A percentile compares a stretch with the other conserved stretches of the same genome.
Conservation (phyloP, 2,113 vertebrate genomes). For the Otocyon megalotis region DNA sequence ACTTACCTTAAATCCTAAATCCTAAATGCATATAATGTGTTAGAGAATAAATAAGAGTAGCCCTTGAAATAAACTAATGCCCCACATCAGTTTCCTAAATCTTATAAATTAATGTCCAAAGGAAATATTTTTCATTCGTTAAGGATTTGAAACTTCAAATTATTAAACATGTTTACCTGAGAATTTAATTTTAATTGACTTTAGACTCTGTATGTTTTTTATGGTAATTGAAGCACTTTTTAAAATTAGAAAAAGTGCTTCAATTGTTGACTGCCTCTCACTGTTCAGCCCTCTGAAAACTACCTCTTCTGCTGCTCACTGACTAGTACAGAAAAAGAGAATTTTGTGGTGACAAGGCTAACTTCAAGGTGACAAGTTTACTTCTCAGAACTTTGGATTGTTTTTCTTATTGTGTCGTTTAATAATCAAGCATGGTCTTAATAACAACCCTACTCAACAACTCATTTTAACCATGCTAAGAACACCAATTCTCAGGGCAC, state of each 20-base stretch:
- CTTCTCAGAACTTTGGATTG: neutral
- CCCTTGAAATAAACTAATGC: neutral
- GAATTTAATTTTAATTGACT: conserved; percentile 1
- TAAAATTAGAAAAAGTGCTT: neutral
- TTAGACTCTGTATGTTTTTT: neutral
- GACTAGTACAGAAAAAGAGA: neutral
- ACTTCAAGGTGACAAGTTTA: neutral
- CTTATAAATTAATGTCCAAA: neutral
- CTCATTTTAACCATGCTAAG: neutral
- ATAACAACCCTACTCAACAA: neutral
- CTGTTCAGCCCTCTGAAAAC: neutral
- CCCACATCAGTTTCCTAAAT: neutral
- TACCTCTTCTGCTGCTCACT: neutral
- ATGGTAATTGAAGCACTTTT: conserved; percentile 17
- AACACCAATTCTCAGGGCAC: neutral
- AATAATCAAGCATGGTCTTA: neutral
- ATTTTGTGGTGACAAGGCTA: neutral
- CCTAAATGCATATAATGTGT: neutral
- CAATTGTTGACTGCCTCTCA: neutral
- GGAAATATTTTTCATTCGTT: conserved; percentile 42
- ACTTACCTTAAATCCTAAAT: neutral
- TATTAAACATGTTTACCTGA: neutral
- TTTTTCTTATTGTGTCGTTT: neutral
- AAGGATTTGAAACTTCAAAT: conserved; percentile 38
- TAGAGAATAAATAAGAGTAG: neutral